Base-by-base conservation (phyloP, 2,797 vertebrate species). In the Oophaga sylvatica region DNA sequence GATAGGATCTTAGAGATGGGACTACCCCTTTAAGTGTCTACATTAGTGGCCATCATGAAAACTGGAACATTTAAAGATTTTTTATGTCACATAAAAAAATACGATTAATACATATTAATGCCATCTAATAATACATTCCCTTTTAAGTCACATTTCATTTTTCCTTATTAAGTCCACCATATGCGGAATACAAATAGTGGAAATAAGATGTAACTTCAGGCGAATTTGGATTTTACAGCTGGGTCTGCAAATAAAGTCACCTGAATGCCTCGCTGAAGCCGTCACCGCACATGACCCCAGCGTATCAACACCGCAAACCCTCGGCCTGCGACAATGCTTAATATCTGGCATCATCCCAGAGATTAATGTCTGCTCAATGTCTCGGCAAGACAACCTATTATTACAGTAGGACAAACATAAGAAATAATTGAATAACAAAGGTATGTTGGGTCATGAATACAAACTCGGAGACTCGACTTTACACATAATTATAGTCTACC, bases 351-450 rank as follows among this genome's bases (percentile, higher is more conserved):
- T 80, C 78, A 80, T 59, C 78, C 31, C 78, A 60, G 29, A 80
- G 78, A 60, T 80, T 62, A 80, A 80, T 60, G 31, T 41, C 79
- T 62, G 70, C 71, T 48, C 75, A 63, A 84, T 20, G 59, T 85
- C 68, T 73, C 20, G 20, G 26, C 65, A 26, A 75, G 82, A 75
- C 71, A 84, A 63, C 83, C 59, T 65, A 53, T 85, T 65, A 85
- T 85, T 73, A 85, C 31, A 85, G 57, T 26, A 53, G 17, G 59
- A 85, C 53, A 83, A 83, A 71, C 81, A 85, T 22, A 77, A 62
- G 83, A 63, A 77, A 85, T 77, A 85, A 85, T 77, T 85, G 41
- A 85, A 77, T 77, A 85, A 62, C 57, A 77, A 75, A 26, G 35
- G 57, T 60, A 5, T 26, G 26, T 62, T 62, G 78, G 63, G 60